A percentile compares a stretch with the other conserved stretches of the same genome.
Evolutionary conservation across 2,113 vertebrate genomes (phyloP).

Genomic region (Channa argus): DNA sequence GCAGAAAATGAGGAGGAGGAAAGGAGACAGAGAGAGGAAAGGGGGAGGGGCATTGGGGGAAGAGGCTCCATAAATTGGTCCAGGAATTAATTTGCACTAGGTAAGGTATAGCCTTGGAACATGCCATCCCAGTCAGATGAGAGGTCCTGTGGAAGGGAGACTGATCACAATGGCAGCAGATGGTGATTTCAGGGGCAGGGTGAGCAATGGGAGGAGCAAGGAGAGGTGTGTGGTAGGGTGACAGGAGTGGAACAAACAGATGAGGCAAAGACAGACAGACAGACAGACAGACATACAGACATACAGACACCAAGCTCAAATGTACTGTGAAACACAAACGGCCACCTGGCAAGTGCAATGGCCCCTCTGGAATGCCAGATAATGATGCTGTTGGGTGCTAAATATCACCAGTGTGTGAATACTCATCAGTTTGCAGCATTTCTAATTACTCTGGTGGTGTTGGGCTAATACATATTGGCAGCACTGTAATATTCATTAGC

Average conservation of each 20-base stretch:
- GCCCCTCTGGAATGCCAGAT: slow-evolving; percentile 53
- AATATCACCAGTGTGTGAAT: slow-evolving; percentile 70
- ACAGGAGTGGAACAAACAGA: slow-evolving; percentile 52
- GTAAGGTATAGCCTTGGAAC: slow-evolving; percentile 96
- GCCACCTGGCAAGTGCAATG: slow-evolving; percentile 56
- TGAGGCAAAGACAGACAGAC: slow-evolving; percentile 25
- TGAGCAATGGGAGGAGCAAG: slow-evolving; percentile 43
- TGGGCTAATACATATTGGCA: slow-evolving; percentile 73
- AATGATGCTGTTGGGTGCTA: slow-evolving; percentile 66
- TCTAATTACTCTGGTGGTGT: slow-evolving; percentile 71
- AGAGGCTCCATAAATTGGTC: slow-evolving; percentile 75
- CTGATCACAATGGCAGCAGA: slow-evolving; percentile 97
- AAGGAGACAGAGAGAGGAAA: slow-evolving; percentile 26
- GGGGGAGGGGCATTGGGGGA: slow-evolving; percentile 34
- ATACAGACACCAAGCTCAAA: slow-evolving; percentile 76
- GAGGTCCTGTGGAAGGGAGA: slow-evolving; percentile 87
- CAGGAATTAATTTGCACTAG: slow-evolving; percentile 78
- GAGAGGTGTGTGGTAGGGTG: slow-evolving; percentile 33
- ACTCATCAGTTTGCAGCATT: slow-evolving; percentile 73
- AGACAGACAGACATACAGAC: slow-evolving; percentile 73
- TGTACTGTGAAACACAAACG: slow-evolving; percentile 88
- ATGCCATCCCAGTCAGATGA: slow-evolving; percentile 85
- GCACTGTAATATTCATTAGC: slow-evolving; percentile 77
- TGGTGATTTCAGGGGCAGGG: slow-evolving; percentile 66
- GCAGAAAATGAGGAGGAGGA: slow-evolving; percentile 64